A percentile compares a stretch with the other conserved stretches of the same genome.
Conservation (phyloP, 2,113 vertebrate genomes). For the Willisornis vidua region DNA sequence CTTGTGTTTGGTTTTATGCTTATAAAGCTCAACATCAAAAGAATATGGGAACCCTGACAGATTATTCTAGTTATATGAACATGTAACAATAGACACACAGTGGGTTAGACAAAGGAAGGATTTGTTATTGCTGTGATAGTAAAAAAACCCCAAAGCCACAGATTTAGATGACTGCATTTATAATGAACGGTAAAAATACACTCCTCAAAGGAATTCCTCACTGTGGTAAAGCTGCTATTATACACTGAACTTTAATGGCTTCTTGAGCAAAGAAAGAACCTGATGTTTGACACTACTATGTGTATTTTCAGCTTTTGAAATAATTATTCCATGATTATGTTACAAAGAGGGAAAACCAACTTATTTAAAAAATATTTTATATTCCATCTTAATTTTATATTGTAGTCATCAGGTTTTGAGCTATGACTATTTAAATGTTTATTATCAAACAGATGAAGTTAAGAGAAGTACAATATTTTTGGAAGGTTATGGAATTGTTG, state of each 20-base stretch:
- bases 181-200: not conserved
- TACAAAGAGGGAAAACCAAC: not conserved
- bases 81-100: not conserved
- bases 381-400: not conserved
- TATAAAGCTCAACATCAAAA: not conserved
- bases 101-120: not conserved
- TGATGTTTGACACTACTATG: not conserved
- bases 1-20: not conserved
- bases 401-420: not conserved
- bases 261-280: not conserved
- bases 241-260: not conserved
- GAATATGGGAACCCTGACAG: not conserved
- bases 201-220: constrained; percentile 8
- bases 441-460: not conserved
- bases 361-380: not conserved
- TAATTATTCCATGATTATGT: not conserved
- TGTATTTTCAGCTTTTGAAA: not conserved
- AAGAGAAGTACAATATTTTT: not conserved
- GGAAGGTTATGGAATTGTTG: not conserved
- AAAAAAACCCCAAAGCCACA: not conserved
- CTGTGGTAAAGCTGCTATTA: not conserved
- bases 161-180: not conserved
- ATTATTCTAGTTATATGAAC: not conserved
- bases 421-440: not conserved
- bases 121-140: not conserved